A percentile compares a stretch with the other conserved stretches of the same genome.
These are phyloP conservation scores for Lepilemur ruficaudatus DNA, from an alignment of 2,797 vertebrate genomes.

Conservation along the genomic window DNA sequence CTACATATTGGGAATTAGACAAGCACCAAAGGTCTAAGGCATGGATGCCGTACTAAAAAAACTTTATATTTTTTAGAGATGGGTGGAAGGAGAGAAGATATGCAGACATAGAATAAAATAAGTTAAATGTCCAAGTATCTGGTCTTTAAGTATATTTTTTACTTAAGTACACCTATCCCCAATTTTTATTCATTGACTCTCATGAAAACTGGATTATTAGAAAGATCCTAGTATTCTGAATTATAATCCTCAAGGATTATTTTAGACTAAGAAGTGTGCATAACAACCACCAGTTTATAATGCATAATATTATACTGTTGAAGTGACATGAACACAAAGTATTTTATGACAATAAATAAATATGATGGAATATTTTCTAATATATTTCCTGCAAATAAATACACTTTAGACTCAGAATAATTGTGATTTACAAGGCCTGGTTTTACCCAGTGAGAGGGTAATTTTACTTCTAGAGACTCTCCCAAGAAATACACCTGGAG, in stretches of 20 bases:
- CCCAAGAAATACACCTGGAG: background rate
- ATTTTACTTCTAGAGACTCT: background rate
- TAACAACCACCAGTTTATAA: background rate
- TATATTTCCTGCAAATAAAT: background rate
- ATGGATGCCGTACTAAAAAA: background rate
- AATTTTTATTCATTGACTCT: background rate
- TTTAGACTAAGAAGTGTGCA: background rate
- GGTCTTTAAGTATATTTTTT: background rate
- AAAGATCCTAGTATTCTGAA: background rate
- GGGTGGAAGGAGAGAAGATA: background rate
- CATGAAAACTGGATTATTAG: background rate
- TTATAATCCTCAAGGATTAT: background rate
- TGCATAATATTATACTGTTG: background rate
- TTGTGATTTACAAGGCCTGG: background rate
- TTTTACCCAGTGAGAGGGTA: background rate
- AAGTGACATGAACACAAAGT: background rate
- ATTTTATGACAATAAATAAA: slow-evolving; percentile 25
- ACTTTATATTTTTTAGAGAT: background rate
- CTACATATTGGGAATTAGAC: background rate
- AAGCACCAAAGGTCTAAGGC: background rate
- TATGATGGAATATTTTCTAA: background rate
- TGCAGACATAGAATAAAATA: background rate
- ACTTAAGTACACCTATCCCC: background rate
- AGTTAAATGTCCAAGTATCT: background rate
- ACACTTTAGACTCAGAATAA: slow-evolving; percentile 25